Evolutionary conservation across 2,113 vertebrate species (phyloP).

Genomic region (Platycercus adscitus): DNA sequence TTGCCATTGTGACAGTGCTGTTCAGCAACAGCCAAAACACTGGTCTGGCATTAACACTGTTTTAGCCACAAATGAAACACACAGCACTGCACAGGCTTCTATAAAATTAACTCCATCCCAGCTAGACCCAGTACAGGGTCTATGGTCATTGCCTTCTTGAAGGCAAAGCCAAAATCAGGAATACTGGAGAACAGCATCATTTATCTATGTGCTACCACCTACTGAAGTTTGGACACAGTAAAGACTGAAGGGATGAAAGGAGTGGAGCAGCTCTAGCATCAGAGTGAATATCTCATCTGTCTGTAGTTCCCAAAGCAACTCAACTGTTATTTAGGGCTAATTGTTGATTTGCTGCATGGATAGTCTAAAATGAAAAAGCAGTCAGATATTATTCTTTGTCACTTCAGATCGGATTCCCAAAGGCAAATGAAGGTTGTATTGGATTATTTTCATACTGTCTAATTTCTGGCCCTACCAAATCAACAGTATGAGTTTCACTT

Average conservation of each 20-base stretch:
- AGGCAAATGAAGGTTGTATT: background rate
- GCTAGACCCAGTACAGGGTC: background rate
- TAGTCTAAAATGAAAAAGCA: constrained; percentile 18
- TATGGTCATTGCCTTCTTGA: background rate
- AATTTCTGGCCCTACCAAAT: background rate
- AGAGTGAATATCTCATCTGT: background rate
- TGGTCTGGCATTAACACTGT: background rate
- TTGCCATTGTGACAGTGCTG: background rate
- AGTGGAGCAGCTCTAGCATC: background rate
- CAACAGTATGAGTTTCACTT: background rate
- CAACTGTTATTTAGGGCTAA: background rate
- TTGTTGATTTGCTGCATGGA: constrained; percentile 2
- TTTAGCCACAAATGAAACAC: background rate
- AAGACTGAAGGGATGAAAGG: background rate
- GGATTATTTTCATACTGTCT: background rate
- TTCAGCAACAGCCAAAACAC: background rate
- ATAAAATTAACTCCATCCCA: background rate
- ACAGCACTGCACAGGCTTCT: background rate
- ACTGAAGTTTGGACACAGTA: background rate
- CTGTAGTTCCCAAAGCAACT: background rate
- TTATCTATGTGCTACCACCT: background rate
- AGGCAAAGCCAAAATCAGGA: background rate
- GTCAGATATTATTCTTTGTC: background rate
- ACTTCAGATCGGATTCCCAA: background rate
- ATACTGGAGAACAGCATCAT: background rate